Percentiles rank a stretch among this genome's conserved stretches.
phyloP scores from a whole-genome alignment of 2,113 vertebrate genomes.

The Psilopsiagon aurifrons region DNA sequence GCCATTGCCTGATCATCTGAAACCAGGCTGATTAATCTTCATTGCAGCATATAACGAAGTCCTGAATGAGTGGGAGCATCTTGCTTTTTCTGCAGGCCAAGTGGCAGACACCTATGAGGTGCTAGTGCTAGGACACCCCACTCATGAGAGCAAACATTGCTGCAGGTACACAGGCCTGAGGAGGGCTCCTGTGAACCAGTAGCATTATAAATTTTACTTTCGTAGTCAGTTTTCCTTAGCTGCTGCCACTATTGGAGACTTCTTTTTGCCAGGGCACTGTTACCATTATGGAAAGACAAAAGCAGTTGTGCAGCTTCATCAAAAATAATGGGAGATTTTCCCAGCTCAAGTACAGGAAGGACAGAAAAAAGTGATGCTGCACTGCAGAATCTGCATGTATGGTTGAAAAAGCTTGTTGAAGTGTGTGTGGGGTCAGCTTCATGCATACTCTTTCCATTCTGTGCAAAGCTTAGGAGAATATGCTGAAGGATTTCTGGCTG shows the following conservation, averaged over 20 bases:
- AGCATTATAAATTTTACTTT: not conserved
- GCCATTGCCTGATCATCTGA: not conserved
- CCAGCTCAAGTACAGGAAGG: not conserved
- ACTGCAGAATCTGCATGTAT: not conserved
- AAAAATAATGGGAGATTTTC: not conserved
- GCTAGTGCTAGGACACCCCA: not conserved
- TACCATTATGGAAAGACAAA: not conserved
- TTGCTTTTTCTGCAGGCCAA: not conserved
- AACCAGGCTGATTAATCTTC: not conserved
- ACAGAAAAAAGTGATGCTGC: not conserved
- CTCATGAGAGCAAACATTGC: not conserved
- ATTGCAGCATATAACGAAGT: not conserved
- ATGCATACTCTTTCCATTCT: not conserved
- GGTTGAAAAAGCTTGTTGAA: not conserved
- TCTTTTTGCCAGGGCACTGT: not conserved
- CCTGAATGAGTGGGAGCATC: not conserved
- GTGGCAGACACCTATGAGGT: not conserved
- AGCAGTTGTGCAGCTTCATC: not conserved
- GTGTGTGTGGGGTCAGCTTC: not conserved
- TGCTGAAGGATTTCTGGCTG: not conserved
- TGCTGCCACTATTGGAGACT: not conserved
- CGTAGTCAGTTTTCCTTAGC: not conserved
- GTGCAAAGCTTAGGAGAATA: not conserved
- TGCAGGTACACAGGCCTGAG: not conserved
- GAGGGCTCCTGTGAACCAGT: not conserved